phyloP scores from a whole-genome alignment of 2,113 vertebrate genomes.

The Raphicerus campestris region DNA sequence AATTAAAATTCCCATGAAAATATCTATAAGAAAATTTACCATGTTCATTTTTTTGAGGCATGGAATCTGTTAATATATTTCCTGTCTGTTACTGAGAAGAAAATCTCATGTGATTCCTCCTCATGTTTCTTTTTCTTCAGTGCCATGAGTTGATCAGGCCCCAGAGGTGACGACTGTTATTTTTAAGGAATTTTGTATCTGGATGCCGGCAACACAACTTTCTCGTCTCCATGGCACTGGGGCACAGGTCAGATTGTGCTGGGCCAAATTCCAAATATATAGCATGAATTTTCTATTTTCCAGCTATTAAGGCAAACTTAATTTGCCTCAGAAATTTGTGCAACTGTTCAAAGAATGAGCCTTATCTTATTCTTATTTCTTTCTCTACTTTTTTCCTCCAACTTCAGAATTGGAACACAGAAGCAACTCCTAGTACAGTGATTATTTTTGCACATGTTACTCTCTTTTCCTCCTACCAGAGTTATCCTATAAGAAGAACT shows the following conservation, averaged over 20 bases:
- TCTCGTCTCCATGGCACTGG: neutral
- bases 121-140: neutral
- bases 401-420: neutral
- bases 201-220: neutral
- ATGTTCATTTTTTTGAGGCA: neutral
- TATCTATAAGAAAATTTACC: neutral
- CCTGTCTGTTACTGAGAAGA: neutral
- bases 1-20: constrained; percentile 12
- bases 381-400: neutral
- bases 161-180: neutral
- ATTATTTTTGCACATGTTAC: neutral
- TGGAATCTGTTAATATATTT: constrained; percentile 10
- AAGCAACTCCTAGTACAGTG: neutral
- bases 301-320: neutral
- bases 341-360: neutral
- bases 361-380: neutral
- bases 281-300: neutral
- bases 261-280: neutral
- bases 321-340: neutral
- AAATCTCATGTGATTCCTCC: neutral
- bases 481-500: neutral
- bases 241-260: neutral
- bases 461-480: neutral
- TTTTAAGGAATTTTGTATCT: neutral
- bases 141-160: neutral